Conservation (phyloP, 1,140 invertebrate species). For the Colletes latitarsis region DNA sequence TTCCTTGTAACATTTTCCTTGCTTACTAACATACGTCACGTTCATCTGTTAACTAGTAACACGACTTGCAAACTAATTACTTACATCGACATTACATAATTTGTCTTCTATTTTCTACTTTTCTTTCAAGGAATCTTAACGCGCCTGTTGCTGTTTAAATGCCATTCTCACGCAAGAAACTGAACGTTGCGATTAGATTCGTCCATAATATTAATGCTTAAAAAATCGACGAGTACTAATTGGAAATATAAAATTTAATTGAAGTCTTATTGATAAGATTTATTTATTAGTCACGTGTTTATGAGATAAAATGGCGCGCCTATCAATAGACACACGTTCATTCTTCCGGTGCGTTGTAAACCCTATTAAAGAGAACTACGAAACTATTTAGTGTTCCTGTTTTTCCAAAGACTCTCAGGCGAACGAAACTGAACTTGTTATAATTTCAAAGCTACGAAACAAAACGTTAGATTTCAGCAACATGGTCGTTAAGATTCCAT, state of each 20-base stretch:
- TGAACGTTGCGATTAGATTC: neutral
- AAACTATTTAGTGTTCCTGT: neutral
- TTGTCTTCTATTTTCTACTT: constrained; percentile 9
- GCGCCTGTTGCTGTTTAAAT: no score
- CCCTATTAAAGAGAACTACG: no score
- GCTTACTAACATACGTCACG: constrained; percentile 37
- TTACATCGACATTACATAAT: constrained; percentile 10
- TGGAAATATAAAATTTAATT: no score
- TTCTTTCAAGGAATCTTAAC: constrained; percentile 19
- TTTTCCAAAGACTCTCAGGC: neutral
- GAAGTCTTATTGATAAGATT: no score
- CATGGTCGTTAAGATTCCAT: constrained; percentile 3
- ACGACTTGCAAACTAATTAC: constrained; percentile 18
- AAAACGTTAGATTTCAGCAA: neutral
- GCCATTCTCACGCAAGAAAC: neutral
- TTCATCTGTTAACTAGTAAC: constrained; percentile 15
- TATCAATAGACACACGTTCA: no score
- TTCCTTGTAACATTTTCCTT: constrained; percentile 27
- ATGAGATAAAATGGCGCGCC: no score
- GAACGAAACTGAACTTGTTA: neutral
- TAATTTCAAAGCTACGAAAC: neutral
- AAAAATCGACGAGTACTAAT: neutral
- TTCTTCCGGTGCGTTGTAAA: no score
- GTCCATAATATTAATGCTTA: neutral
- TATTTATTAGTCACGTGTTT: no score